These are phyloP conservation scores for Cygnus olor DNA, from an alignment of 2,797 vertebrate species.

Conservation along the genomic window DNA sequence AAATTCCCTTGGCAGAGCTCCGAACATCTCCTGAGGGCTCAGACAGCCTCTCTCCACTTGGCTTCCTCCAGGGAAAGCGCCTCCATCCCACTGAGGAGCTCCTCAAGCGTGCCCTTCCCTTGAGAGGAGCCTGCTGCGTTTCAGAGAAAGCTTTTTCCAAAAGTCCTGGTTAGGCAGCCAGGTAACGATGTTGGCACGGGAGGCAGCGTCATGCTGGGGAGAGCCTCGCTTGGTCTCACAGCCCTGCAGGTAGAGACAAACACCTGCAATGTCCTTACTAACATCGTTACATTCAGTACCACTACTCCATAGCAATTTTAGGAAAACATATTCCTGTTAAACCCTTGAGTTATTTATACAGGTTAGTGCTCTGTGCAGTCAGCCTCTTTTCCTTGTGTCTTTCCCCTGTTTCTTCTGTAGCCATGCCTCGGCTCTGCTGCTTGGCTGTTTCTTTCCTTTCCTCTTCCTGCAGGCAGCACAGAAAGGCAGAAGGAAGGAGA, in stretches of 20 bases:
- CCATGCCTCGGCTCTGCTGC: rapidly evolving
- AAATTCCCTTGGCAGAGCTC: background rate
- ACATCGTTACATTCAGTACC: background rate
- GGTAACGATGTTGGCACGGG: background rate
- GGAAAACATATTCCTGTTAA: background rate
- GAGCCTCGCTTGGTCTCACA: background rate
- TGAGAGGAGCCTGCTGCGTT: background rate
- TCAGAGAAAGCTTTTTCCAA: background rate
- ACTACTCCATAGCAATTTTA: background rate
- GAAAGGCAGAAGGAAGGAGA: background rate
- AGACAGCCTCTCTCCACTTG: background rate
- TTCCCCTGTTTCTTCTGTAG: background rate
- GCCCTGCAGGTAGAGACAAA: background rate
- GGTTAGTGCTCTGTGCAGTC: background rate
- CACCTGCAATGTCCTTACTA: background rate
- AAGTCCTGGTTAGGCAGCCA: background rate
- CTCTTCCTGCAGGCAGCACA: background rate
- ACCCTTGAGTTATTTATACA: background rate
- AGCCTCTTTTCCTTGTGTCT: background rate
- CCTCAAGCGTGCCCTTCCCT: background rate
- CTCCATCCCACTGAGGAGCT: background rate
- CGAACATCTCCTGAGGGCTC: background rate
- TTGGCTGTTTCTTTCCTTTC: background rate
- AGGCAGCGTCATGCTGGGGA: background rate
- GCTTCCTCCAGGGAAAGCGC: background rate